These are phyloP conservation scores for Parus major DNA, from an alignment of 2,113 vertebrate genomes.

Conservation along the genomic window DNA sequence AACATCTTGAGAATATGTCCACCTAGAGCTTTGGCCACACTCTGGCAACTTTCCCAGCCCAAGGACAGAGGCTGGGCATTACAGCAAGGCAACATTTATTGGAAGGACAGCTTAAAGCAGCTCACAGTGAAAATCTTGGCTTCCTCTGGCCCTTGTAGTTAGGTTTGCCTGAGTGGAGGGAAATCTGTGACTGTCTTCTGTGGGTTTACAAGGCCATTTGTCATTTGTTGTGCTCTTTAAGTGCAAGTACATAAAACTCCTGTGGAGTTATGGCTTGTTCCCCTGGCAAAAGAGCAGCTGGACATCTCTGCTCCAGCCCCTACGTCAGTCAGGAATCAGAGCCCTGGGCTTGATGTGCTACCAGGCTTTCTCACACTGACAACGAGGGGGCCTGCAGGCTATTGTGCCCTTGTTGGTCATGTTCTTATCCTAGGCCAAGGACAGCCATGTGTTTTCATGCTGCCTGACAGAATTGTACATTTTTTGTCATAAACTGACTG, in stretches of 20 bases:
- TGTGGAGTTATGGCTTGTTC: neutral
- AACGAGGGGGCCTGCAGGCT: neutral
- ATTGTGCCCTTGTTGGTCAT: neutral
- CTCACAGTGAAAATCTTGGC: neutral
- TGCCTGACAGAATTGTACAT: neutral
- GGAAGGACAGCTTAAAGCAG: neutral
- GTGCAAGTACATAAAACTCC: neutral
- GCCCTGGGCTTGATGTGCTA: neutral
- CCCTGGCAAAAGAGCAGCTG: constrained; percentile 16
- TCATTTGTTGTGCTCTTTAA: neutral
- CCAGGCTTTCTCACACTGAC: neutral
- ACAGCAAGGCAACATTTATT: neutral
- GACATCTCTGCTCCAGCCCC: neutral
- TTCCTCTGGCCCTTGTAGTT: neutral
- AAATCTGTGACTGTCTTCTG: neutral
- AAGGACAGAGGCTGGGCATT: neutral
- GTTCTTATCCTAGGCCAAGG: neutral
- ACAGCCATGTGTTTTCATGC: neutral
- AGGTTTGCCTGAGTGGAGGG: neutral
- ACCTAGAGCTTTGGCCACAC: constrained; percentile 4
- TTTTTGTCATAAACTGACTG: neutral
- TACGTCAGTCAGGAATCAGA: neutral
- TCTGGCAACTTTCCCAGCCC: constrained; percentile 25
- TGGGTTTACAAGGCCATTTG: neutral
- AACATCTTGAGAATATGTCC: neutral